phyloP scores from a whole-genome alignment of 2,113 vertebrate genomes.

The Formicarius rufipectus region DNA sequence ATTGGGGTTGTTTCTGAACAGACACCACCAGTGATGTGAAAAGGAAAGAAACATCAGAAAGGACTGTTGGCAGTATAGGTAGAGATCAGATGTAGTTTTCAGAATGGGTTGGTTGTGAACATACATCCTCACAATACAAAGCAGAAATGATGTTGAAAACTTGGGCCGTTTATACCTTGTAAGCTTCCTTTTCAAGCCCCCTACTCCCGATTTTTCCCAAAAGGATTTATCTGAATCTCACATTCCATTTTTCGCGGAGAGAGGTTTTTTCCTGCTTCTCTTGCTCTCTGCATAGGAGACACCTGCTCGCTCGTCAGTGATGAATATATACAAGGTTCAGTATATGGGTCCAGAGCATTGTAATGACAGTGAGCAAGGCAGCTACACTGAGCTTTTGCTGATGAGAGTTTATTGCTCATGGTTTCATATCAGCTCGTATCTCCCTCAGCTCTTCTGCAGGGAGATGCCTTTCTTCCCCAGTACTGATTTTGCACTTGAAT shows the following conservation, averaged over 20 bases:
- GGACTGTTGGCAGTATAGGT: background rate
- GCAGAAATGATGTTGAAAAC: background rate
- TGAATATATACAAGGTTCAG: background rate
- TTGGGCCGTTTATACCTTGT: background rate
- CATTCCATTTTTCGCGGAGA: background rate
- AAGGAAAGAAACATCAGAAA: background rate
- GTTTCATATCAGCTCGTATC: background rate
- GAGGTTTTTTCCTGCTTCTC: background rate
- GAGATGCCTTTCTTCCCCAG: background rate
- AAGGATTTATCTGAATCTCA: background rate
- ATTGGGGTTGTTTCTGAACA: background rate
- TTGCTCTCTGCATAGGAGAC: background rate
- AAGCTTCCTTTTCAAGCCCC: background rate
- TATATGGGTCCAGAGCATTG: background rate
- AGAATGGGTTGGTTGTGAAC: background rate
- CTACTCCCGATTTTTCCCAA: background rate
- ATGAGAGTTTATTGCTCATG: conserved; percentile 3
- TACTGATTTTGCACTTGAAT: background rate
- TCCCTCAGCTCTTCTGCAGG: conserved; percentile 15
- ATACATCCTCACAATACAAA: background rate
- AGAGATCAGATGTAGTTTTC: background rate
- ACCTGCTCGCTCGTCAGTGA: background rate
- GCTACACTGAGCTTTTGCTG: conserved; percentile 1
- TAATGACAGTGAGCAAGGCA: conserved; percentile 10
- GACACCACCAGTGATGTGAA: background rate